phyloP scores from a whole-genome alignment of 2,797 vertebrate species.

The Delichon dasypus region DNA sequence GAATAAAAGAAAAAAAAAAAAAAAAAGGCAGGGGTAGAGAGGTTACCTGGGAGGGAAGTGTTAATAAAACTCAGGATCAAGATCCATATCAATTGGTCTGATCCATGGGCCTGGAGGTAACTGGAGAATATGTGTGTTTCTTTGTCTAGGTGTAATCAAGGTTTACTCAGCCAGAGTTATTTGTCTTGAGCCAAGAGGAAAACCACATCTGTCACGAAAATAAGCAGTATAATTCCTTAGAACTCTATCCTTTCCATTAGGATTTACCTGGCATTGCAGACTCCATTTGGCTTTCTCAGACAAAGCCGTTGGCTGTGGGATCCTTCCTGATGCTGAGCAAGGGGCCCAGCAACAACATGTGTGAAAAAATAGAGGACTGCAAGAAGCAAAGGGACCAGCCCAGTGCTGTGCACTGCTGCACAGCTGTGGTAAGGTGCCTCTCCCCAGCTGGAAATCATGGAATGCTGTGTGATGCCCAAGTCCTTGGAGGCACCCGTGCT shows the following conservation, averaged over 20 bases:
- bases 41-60: neutral
- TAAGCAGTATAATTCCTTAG: neutral
- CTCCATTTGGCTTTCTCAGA: neutral
- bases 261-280: neutral
- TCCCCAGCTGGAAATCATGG: neutral
- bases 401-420: neutral
- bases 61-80: neutral
- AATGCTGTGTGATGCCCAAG: neutral
- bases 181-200: neutral
- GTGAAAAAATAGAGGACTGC: neutral
- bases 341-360: fast-evolving
- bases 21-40: neutral
- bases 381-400: neutral
- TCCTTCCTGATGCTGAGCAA: neutral
- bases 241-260: neutral
- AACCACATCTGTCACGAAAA: neutral
- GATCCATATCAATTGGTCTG: neutral
- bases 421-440: neutral
- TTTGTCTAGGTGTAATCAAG: neutral
- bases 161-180: neutral
- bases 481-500: neutral
- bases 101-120: neutral
- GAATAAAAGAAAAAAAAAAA: neutral
- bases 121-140: neutral
- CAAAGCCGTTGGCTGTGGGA: fast-evolving